A percentile compares a stretch with the other conserved stretches of the same genome.
phyloP scores from a whole-genome alignment of 1,140 invertebrate genomes.

The Yoshiicerus persimilis region DNA sequence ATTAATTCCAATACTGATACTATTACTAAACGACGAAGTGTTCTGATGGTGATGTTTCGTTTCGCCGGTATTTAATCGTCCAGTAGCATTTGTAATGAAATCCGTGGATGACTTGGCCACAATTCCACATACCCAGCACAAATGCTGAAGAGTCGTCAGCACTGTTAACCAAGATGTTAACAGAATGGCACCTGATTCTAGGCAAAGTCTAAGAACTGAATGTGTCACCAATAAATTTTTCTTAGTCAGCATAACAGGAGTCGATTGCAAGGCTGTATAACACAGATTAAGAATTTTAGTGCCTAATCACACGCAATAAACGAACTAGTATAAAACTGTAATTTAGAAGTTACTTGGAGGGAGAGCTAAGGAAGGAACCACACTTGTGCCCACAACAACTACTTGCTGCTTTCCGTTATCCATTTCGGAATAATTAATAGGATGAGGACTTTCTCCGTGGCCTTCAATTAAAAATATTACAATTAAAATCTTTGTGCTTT shows the following conservation, averaged over 20 bases:
- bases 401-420: constrained; percentile 70
- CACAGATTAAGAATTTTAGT: neutral
- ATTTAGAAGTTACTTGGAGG: constrained; percentile 61
- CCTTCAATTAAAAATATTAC: neutral
- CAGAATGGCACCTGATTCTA: constrained; percentile 87
- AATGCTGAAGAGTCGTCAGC: constrained; percentile 78
- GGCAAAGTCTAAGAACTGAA: constrained; percentile 81
- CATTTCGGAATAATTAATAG: constrained; percentile 45
- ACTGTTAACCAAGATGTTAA: constrained; percentile 94
- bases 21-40: neutral
- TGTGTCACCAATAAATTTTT: constrained; percentile 97
- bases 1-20: constrained; percentile 10
- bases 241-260: constrained; percentile 97
- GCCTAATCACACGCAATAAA: too few species aligned
- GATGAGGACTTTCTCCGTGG: constrained; percentile 48
- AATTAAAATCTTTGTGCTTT: neutral
- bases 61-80: neutral
- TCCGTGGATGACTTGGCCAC: constrained; percentile 46
- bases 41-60: neutral
- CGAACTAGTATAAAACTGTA: neutral
- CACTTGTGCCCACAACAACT: constrained; percentile 81
- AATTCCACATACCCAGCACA: constrained; percentile 51
- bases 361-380: constrained; percentile 76
- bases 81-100: constrained; percentile 39
- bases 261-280: constrained; percentile 75